These are phyloP conservation scores for Crotalus viridis DNA, from an alignment of 2,113 vertebrate genomes.

Conservation along the genomic window DNA sequence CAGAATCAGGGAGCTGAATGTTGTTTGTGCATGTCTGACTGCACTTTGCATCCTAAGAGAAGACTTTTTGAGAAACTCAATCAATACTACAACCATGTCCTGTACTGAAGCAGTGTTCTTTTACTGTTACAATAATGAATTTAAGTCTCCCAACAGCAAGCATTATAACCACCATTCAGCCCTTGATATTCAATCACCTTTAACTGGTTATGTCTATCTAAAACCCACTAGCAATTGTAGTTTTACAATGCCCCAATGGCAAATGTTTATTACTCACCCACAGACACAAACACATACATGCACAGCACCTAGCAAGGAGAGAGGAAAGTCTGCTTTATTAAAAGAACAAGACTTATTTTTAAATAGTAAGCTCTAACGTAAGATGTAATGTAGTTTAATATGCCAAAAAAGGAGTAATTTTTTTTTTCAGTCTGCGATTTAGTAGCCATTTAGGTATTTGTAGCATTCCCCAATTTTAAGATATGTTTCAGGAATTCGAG, in stretches of 20 bases:
- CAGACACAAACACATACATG: conserved; percentile 54
- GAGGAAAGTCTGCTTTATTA: conserved; percentile 36
- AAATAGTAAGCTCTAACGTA: conserved; percentile 53
- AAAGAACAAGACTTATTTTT: conserved; percentile 45
- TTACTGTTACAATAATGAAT: conserved; percentile 78
- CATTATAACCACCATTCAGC: conserved; percentile 78
- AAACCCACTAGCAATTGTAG: conserved; percentile 55
- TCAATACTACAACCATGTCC: conserved; percentile 79
- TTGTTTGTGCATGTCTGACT: conserved; percentile 77
- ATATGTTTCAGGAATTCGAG: conserved; percentile 28
- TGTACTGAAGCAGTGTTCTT: conserved; percentile 66
- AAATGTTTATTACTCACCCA: conserved; percentile 53
- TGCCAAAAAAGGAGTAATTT: conserved; percentile 24
- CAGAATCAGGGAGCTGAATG: conserved; percentile 71
- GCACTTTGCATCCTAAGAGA: conserved; percentile 83
- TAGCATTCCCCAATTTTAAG: conserved; percentile 20
- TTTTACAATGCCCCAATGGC: conserved; percentile 58
- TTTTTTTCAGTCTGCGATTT: conserved; percentile 46
- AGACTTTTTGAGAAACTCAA: conserved; percentile 74
- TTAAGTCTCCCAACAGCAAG: conserved; percentile 77
- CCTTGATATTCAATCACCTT: conserved; percentile 82
- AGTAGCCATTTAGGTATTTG: conserved; percentile 38
- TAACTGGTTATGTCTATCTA: conserved; percentile 68
- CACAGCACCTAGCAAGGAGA: conserved; percentile 46
- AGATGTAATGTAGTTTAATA: conserved; percentile 32